phyloP scores from a whole-genome alignment of 2,797 vertebrate genomes.

The Carapus acus region DNA sequence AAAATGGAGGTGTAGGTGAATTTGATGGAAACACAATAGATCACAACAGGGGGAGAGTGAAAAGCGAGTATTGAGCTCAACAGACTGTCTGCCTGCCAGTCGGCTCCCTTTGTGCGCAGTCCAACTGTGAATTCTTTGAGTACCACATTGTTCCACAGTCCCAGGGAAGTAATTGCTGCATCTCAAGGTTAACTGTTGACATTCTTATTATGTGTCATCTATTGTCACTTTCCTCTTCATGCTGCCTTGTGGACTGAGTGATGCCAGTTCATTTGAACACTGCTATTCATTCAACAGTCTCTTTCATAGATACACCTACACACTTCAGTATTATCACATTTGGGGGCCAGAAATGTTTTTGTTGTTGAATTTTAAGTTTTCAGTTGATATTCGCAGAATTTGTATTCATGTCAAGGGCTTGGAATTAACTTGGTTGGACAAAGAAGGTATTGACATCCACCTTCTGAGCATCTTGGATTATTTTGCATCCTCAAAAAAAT shows the following conservation, averaged over 20 bases:
- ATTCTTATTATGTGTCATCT: slow-evolving; percentile 8
- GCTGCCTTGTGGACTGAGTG: slow-evolving; percentile 1
- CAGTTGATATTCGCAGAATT: too few species aligned
- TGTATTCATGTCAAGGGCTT: too few species aligned
- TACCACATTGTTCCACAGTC: slow-evolving; percentile 15
- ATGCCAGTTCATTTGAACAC: not conserved
- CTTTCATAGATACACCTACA: too few species aligned
- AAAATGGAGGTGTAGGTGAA: slow-evolving; percentile 7
- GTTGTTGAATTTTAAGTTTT: too few species aligned
- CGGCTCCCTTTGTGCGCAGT: slow-evolving; percentile 15
- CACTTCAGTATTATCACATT: too few species aligned
- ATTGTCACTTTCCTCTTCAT: slow-evolving; percentile 2
- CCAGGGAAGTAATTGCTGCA: slow-evolving; percentile 3
- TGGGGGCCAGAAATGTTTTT: too few species aligned
- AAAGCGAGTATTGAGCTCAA: slow-evolving; percentile 28
- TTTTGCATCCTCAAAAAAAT: too few species aligned
- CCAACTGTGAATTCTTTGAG: slow-evolving; percentile 23
- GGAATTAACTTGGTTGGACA: too few species aligned
- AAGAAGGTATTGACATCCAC: too few species aligned
- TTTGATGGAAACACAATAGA: slow-evolving; percentile 14
- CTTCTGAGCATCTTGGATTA: too few species aligned
- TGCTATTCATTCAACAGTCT: too few species aligned
- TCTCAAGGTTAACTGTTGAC: slow-evolving; percentile 34
- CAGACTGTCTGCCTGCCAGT: slow-evolving; percentile 7
- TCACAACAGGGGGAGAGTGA: slow-evolving; percentile 15